Percentiles rank a stretch among this genome's conserved stretches.
Conservation (phyloP, 2,113 vertebrate genomes). For the Deroptyus accipitrinus region DNA sequence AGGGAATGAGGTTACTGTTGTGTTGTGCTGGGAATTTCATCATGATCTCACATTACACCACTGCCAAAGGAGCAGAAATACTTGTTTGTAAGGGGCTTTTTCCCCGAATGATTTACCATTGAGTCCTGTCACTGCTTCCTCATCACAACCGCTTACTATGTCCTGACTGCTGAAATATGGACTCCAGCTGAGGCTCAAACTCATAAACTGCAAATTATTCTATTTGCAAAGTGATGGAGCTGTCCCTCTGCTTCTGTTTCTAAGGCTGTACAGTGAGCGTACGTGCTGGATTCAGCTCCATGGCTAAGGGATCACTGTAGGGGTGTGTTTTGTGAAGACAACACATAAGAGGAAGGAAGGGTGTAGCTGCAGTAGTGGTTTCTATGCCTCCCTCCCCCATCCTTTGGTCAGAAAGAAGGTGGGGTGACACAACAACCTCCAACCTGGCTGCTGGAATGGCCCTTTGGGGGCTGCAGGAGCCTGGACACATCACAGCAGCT, state of each 20-base stretch:
- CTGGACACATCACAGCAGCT: fast-evolving
- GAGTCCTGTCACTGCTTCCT: not conserved
- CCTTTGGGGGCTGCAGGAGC: not conserved
- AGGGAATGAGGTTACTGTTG: not conserved
- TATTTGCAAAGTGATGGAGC: not conserved
- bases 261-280: fast-evolving
- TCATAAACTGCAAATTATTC: fast-evolving
- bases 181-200: not conserved
- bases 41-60: not conserved
- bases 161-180: not conserved
- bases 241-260: not conserved
- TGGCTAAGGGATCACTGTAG: not conserved
- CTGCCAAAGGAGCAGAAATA: not conserved
- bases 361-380: not conserved
- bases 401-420: not conserved
- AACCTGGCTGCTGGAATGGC: not conserved
- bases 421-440: not conserved
- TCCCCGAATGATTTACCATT: not conserved
- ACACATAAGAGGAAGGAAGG: not conserved
- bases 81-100: not conserved
- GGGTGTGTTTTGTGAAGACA: not conserved
- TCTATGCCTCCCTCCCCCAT: not conserved
- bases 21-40: not conserved
- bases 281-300: fast-evolving
- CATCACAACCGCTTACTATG: fast-evolving